Base-by-base conservation (phyloP, 1,140 invertebrate genomes). In the Chironomus striatipennis region DNA sequence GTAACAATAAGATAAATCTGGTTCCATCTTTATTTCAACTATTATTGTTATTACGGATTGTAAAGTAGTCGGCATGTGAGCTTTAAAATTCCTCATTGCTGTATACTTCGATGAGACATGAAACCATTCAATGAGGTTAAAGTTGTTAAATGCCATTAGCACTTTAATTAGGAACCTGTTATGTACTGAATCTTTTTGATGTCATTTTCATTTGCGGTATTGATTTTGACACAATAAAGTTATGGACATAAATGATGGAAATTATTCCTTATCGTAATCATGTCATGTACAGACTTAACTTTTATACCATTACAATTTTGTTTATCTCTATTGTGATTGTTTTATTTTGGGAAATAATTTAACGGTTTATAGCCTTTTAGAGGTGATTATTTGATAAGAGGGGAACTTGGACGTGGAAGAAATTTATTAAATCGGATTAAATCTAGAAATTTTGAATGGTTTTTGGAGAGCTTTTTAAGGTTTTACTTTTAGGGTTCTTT, bases 91-190 rank as follows among this genome's bases (percentile, higher is more conserved):
- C 24, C 5, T 34, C 24, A n/a, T n/a, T n/a, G n/a, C n/a, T 34
- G 47, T n/a, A 10, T 12, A 57, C 5, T 12, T 57, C 12, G n/a
- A 57, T 57, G 47, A 57, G n/a, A 57, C 24, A 34, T 34, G n/a
- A 57, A 57, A 57, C 47, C 24, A 34, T 34, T 57, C 12, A 57
- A 57, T 57, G 47, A 57, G 47, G 47, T 57, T 57, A 57, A 57
- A 57, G 47, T 57, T 57, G 47, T 57, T 57, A 57, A 57, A 57
- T 57, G 47, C 47, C 12, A 57, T 57, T 57, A 57, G n/a, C 47
- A 57, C 47, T 57, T 57, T n/a, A 57, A 57, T 57, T 57, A 57
- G n/a, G 12, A 57, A 57, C 47, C 47, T 57, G 47, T 57, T 57
- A 57, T 57, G 5, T 57, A 57, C 47, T 57, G 4, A 5, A n/a